Conservation (phyloP, 1,140 invertebrate species). For the Cotesia chilonis region DNA sequence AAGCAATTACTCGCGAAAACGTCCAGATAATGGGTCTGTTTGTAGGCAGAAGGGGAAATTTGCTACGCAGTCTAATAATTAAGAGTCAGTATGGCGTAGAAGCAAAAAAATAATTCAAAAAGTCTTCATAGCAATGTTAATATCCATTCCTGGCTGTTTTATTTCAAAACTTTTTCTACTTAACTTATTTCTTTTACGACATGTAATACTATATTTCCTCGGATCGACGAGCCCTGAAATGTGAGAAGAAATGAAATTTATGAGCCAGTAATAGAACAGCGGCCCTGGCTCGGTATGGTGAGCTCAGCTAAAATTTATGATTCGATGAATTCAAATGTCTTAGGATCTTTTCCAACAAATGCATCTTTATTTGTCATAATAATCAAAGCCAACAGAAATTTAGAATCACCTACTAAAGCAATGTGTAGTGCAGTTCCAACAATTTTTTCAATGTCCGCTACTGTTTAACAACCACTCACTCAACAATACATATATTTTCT, state of each 20-base stretch:
- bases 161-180: no score
- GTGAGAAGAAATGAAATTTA: conserved; percentile 1
- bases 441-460: no score
- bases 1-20: background rate
- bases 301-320: background rate
- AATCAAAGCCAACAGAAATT: no score
- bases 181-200: background rate
- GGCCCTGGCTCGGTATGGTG: background rate
- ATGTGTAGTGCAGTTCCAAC: no score
- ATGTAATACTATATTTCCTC: conserved; percentile 7
- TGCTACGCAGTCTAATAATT: background rate
- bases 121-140: no score
- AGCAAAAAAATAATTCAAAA: no score
- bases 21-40: background rate
- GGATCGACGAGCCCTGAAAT: conserved; percentile 10
- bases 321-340: conserved; percentile 17
- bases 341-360: background rate
- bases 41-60: background rate
- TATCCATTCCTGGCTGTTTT: no score
- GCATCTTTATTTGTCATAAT: background rate
- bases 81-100: no score
- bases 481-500: no score
- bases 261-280: background rate
- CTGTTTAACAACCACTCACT: no score
- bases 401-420: no score